These are phyloP conservation scores for Mesembrinibis cayennensis DNA, from an alignment of 2,113 vertebrate species.

Conservation along the genomic window DNA sequence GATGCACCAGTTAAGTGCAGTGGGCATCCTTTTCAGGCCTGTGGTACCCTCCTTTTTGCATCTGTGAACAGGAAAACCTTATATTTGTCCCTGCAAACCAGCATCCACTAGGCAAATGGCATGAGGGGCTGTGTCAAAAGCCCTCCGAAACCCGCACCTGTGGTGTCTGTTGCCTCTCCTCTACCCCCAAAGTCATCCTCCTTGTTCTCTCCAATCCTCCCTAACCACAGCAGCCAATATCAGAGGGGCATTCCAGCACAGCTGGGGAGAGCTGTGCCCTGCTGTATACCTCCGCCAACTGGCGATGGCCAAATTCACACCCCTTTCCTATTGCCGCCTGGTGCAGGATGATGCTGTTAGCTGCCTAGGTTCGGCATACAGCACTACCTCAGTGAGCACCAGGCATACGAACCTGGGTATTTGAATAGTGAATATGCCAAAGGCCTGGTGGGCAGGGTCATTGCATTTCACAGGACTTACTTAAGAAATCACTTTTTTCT, in stretches of 20 bases:
- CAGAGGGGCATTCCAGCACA: background rate
- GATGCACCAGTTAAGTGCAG: background rate
- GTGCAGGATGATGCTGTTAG: background rate
- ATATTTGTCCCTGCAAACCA: background rate
- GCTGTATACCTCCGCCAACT: background rate
- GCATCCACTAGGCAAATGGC: accelerated
- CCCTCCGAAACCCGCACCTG: background rate
- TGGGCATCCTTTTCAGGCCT: background rate
- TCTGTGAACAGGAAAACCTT: background rate
- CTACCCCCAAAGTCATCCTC: background rate
- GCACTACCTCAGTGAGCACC: background rate
- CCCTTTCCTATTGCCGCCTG: background rate
- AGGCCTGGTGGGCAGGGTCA: background rate
- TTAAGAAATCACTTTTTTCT: background rate
- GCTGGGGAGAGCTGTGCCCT: background rate
- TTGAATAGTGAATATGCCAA: accelerated
- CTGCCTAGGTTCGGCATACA: accelerated
- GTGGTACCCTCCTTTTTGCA: background rate
- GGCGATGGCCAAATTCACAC: background rate
- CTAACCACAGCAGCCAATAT: background rate
- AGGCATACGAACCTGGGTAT: accelerated
- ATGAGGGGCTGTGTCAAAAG: background rate
- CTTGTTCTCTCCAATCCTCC: background rate
- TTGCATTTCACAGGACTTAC: background rate
- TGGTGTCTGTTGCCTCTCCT: background rate